phyloP scores from a whole-genome alignment of 2,888 invertebrate species.

The Pseudococcus viburni region DNA sequence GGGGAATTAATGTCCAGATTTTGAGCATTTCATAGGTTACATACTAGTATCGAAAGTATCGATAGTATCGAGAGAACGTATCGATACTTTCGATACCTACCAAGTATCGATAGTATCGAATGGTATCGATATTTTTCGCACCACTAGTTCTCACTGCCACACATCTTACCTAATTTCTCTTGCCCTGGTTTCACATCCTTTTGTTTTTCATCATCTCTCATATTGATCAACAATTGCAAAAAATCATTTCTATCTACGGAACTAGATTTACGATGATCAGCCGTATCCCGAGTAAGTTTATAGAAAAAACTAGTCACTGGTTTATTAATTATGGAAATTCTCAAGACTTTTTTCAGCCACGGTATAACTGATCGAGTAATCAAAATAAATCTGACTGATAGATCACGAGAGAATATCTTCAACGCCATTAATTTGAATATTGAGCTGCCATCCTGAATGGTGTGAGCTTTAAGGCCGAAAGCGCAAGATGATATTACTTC shows the following conservation, averaged over 20 bases:
- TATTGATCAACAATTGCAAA: conserved; percentile 67
- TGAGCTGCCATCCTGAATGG: conserved; percentile 71
- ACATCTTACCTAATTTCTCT: conserved; percentile 1
- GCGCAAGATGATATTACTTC: conserved; percentile 74
- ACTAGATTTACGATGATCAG: conserved; percentile 69
- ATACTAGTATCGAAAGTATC: too few species aligned
- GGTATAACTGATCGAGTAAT: conserved; percentile 68
- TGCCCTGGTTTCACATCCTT: neutral
- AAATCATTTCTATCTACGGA: conserved; percentile 70
- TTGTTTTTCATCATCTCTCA: conserved; percentile 40
- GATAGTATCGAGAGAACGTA: too few species aligned
- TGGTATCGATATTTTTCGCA: too few species aligned
- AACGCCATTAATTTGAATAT: conserved; percentile 71
- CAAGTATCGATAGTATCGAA: too few species aligned
- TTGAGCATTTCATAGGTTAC: too few species aligned
- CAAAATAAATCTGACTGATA: conserved; percentile 69
- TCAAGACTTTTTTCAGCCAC: conserved; percentile 68
- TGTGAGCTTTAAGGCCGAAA: conserved; percentile 73
- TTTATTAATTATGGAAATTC: conserved; percentile 68
- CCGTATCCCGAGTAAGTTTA: conserved; percentile 69
- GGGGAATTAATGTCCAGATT: too few species aligned
- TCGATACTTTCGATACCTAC: too few species aligned
- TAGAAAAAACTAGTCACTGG: conserved; percentile 69
- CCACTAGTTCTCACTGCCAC: too few species aligned
- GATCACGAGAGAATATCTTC: conserved; percentile 71